Evolutionary conservation across 2,797 vertebrate genomes (phyloP).

Genomic region (Protosalanx chinensis): DNA sequence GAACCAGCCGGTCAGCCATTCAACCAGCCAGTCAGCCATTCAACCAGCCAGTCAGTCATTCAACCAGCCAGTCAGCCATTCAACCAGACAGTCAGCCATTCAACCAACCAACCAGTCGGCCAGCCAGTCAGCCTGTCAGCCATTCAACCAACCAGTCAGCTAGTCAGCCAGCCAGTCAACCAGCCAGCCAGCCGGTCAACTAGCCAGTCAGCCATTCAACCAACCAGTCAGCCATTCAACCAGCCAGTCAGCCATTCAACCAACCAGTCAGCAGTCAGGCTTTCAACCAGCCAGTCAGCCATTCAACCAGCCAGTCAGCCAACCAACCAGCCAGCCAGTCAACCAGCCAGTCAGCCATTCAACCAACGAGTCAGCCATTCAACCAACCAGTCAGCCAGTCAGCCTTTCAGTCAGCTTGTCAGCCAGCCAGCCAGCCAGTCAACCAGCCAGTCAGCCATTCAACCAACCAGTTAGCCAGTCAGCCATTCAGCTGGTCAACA

Average conservation of each 20-base stretch:
- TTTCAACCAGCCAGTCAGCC: not conserved
- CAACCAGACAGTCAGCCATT: too few relatives aligned
- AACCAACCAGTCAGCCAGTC: not conserved
- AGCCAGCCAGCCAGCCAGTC: slow-evolving; percentile 37
- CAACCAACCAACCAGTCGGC: too few relatives aligned
- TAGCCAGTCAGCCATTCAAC: not conserved
- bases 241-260: slow-evolving; percentile 16
- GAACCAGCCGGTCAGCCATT: too few relatives aligned
- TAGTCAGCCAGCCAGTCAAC: not conserved
- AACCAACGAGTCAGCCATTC: not conserved
- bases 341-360: not conserved
- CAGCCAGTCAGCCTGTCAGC: too few relatives aligned
- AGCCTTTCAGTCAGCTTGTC: not conserved
- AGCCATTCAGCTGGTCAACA: too few relatives aligned
- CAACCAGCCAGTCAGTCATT: too few relatives aligned
- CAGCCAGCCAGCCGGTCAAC: slow-evolving; percentile 1
- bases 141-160: too few relatives aligned
- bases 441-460: not conserved
- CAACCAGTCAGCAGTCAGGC: not conserved
- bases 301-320: not conserved
- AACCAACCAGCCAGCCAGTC: slow-evolving; percentile 26
- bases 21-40: too few relatives aligned
- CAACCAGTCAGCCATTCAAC: not conserved
- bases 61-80: too few relatives aligned
- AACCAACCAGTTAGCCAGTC: not conserved